These are phyloP conservation scores for Tinamus guttatus DNA, from an alignment of 2,113 vertebrate species.

Conservation along the genomic window DNA sequence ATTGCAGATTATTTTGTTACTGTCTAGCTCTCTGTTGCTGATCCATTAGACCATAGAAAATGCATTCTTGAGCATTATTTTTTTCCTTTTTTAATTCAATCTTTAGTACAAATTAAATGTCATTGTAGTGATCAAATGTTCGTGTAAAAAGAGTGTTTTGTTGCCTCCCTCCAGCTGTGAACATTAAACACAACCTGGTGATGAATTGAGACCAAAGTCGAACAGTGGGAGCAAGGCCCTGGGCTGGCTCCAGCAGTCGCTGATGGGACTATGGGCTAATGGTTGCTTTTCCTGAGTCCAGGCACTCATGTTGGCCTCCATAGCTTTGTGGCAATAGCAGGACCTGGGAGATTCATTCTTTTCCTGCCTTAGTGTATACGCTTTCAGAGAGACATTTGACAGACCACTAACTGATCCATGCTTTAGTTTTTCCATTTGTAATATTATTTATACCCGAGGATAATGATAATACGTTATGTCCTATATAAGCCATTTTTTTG, in stretches of 20 bases:
- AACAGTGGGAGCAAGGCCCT: not conserved
- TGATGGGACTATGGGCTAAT: not conserved
- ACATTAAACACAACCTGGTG: not conserved
- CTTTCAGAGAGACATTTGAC: not conserved
- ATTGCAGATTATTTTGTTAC: not conserved
- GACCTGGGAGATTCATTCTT: not conserved
- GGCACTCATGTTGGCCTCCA: not conserved
- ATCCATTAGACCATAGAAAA: fast-evolving
- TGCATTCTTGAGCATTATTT: not conserved
- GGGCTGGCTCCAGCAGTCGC: not conserved
- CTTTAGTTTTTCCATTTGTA: not conserved
- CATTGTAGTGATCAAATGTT: not conserved
- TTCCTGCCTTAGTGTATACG: not conserved
- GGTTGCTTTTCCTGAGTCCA: not conserved
- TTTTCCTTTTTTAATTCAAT: not conserved
- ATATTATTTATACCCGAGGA: not conserved
- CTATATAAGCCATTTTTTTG: not conserved
- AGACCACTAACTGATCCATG: not conserved
- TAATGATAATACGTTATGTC: not conserved
- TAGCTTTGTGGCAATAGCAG: not conserved
- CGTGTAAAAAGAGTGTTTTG: not conserved
- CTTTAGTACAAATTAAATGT: not conserved
- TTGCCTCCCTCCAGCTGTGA: not conserved
- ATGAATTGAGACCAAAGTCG: not conserved
- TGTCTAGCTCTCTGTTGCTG: not conserved